Evolutionary conservation across 2,113 vertebrate species (phyloP), one percentile per base, ranked within the genome.

Genomic region (Dipodomys spectabilis): DNA sequence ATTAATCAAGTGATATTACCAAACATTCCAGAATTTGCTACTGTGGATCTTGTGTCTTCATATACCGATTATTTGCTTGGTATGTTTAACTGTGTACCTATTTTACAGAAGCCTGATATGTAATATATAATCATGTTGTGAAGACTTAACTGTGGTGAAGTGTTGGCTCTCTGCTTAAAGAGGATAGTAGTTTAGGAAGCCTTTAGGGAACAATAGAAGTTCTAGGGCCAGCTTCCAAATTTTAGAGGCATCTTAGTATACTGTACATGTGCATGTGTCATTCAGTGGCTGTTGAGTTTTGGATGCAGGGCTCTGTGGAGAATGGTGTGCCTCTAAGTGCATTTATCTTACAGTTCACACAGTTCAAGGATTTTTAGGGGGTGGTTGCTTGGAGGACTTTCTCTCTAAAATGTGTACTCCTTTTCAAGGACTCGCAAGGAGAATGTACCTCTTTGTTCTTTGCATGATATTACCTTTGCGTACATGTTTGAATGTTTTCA

Each of bases 21-120:
- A 65, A 93, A 95, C 82, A 97, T 99, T 28, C 98, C 98, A 28
- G 97, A 97, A 82, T 99, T 98, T 98, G 98, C 96, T 83, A 73
- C 35, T 60, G 96, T 98, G 96, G 99, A 99, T 96, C 98, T 99
- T 96, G 91, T 98, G 80, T 97, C 97, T 93, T 98, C 98, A 0
- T 98, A 98, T 88, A 97, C 95, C 88, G 98, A 98, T 73, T 98
- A 98, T 89, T 69, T 98, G 93, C 92, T 95, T 90, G 98, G 98
- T 99, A 98, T 95, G 97, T 94, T 68, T 92, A 90, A 94, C 79
- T 89, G n/a, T 4, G 23, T 93, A 81, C 10, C 30, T 79, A 71
- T 75, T 64, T 78, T 89, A 25, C 53, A 28, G 62, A 67, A 90
- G 25, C 6, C 4, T 91, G 27, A 5, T 30, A 19, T 49, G 2